Evolutionary conservation across 2,113 vertebrate species (phyloP), one percentile per base, ranked within the genome.

Genomic region (Albula glossodonta): DNA sequence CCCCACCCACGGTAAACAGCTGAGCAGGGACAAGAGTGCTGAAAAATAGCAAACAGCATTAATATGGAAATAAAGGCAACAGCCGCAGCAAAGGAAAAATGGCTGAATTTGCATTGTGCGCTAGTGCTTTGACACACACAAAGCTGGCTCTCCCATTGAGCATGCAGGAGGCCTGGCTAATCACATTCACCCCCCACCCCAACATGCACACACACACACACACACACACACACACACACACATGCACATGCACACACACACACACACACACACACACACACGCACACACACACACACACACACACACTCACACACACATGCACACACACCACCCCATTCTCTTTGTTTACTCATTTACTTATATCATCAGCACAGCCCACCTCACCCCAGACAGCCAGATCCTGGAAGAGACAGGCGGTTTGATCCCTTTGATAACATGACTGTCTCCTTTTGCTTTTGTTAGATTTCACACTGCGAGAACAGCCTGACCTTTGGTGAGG

Each of bases 151-250:
- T 22, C 80, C 51, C 25, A 52, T 52, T 52, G 80, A 52, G 80
- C 10, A 22, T 25, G 49, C 80, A n/a, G 53, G 78, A 86, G 84
- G 86, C 82, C 84, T 25, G 78, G 56, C 85, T 86, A 60, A 86
- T 88, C 84, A 89, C 87, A 89, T 84, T 87, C 87, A 83, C 81
- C 82, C 41, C 52, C 49, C 41, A 56, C 63, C 79, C 60, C 85
- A 52, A 77, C 52, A 31, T 50, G 19, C 9, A 31, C 5, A 19
- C 49, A 70, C 49, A 49, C 77, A 78, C 79, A 77, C 78, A 52
- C 51, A 83, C 86, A 81, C 52, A 63, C 82, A 25, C 77, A 84
- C 81, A 50, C 87, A 85, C 87, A 51, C 51, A 52, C 84, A 85
- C 60, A 63, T 25, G 19, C 51, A 2, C 17, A 51, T 53, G 60